phyloP scores from a whole-genome alignment of 2,888 invertebrate species.

The Anticlea derivata region DNA sequence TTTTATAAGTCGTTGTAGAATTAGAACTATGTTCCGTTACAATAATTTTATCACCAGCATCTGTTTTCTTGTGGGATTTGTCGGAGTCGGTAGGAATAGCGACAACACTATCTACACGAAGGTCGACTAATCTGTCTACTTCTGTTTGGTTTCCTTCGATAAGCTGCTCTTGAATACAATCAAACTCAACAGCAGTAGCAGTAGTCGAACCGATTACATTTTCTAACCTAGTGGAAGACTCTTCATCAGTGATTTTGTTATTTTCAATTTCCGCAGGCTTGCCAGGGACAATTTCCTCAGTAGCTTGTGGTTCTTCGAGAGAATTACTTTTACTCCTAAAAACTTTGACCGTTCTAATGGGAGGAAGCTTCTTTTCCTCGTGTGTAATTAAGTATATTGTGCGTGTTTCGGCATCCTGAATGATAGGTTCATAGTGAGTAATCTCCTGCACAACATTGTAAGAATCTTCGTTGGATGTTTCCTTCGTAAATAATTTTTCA shows the following conservation, averaged over 20 bases:
- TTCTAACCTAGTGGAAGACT: constrained; percentile 51
- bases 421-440: constrained; percentile 56
- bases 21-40: constrained; percentile 4
- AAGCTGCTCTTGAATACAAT: not conserved
- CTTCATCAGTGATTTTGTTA: constrained; percentile 54
- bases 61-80: constrained; percentile 4
- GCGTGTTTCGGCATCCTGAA: constrained; percentile 64
- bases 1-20: constrained; percentile 9
- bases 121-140: not conserved
- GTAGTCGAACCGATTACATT: constrained; percentile 12
- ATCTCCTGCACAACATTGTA: constrained; percentile 63
- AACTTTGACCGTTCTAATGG: constrained; percentile 81
- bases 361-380: constrained; percentile 87
- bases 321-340: constrained; percentile 86
- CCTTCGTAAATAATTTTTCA: constrained; percentile 60
- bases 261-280: constrained; percentile 38
- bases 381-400: constrained; percentile 88
- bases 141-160: not conserved
- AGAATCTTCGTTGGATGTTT: constrained; percentile 53
- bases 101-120: constrained; percentile 3
- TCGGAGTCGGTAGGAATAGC: constrained; percentile 2
- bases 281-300: constrained; percentile 38
- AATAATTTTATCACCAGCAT: not conserved
- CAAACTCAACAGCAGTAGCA: not conserved
- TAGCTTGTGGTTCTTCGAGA: constrained; percentile 52